A percentile compares a stretch with the other conserved stretches of the same genome.
Conservation (phyloP, 2,888 invertebrate species). For the Pimpla rufipes region DNA sequence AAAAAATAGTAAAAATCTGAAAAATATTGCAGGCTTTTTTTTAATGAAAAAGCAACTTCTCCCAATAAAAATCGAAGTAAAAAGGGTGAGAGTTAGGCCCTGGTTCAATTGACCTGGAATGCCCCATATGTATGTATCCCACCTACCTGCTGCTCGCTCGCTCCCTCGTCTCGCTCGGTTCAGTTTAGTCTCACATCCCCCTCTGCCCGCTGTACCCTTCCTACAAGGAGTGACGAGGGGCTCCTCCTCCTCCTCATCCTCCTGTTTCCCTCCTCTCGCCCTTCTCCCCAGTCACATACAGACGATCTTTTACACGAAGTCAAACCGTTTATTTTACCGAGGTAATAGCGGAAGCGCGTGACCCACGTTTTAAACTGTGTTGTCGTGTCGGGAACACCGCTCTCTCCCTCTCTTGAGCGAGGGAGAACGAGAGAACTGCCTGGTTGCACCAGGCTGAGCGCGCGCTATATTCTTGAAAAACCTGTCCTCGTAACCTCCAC, state of each 20-base stretch:
- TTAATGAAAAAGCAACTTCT: too few relatives aligned
- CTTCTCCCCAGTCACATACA: constrained; percentile 62
- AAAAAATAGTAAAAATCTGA: too few relatives aligned
- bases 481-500: constrained; percentile 29
- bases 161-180: constrained; percentile 26
- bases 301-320: constrained; percentile 68
- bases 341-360: constrained; percentile 73
- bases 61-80: too few relatives aligned
- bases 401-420: too few relatives aligned
- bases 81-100: too few relatives aligned
- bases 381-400: constrained; percentile 56
- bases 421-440: too few relatives aligned
- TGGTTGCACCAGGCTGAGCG: constrained; percentile 5
- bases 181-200: constrained; percentile 22
- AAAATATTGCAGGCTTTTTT: too few relatives aligned
- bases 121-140: constrained; percentile 17
- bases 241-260: neutral
- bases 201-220: neutral
- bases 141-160: constrained; percentile 34
- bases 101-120: too few relatives aligned
- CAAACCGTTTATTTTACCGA: constrained; percentile 72
- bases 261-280: neutral
- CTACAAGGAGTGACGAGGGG: neutral
- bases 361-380: constrained; percentile 73
- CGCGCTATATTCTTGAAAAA: constrained; percentile 43